Evolutionary conservation across 2,797 vertebrate species (phyloP), one percentile per base, ranked within the genome.

Genomic region (Podarcis lilfordi): DNA sequence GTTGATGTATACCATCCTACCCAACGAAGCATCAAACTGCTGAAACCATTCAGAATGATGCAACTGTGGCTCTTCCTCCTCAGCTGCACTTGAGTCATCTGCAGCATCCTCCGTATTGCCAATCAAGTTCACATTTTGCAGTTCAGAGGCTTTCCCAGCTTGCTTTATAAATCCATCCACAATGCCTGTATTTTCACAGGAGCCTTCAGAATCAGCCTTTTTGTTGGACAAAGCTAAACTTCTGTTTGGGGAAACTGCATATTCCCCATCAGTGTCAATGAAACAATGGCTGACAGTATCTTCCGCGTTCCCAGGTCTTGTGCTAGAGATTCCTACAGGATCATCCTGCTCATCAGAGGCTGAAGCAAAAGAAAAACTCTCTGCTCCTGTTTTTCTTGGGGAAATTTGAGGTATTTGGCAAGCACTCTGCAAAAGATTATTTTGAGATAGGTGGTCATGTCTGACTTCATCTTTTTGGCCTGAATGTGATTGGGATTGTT

Each of bases 1-100:
- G 96, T 99, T 99, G 93, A 99, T 92, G n/a, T 98, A 99, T 86
- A 98, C 97, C 0, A 91, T 97, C 95, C 93, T 98, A 89, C 98
- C 98, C 35, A 96, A 93, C 0, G 94, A 96, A 74, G 93, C 74
- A 82, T 99, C 98, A 82, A 98, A 99, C 95, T 97, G 98, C 89
- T 97, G 96, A 79, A 98, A 89, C 99, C 99, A 99, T 91, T 97
- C 96, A 9, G 95, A 96, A 35, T 92, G 92, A 21, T 21, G 19
- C 0, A 0, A 27, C 37, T 35, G 86, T 55, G 92, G 78, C 11
- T 93, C 90, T 81, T 94, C 93, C 35, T 71, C 91, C 88, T 84
- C 83, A 15, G 9, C 27, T 85, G 19, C 72, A 82, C 32, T 91
- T 82, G 72, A 88, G 71, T 66, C 71, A 4, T 75, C 55, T 1